These are phyloP conservation scores for Xanthorhoe spadicearia DNA, from an alignment of 2,888 invertebrate species.

Conservation along the genomic window DNA sequence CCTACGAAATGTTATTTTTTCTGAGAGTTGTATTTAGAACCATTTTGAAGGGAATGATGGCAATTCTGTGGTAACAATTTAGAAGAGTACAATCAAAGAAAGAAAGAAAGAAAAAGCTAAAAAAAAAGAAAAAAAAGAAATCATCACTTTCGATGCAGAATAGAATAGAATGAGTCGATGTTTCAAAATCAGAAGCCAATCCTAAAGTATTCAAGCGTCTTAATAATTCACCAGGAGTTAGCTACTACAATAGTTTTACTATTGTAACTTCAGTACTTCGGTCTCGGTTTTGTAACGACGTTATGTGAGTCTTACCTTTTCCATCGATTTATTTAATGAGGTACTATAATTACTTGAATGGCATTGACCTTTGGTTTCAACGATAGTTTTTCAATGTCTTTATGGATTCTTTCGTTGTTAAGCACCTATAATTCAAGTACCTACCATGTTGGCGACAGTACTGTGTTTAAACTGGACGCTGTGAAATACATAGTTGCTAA, in stretches of 20 bases:
- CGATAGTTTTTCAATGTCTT: conserved; percentile 12
- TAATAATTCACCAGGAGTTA: no score
- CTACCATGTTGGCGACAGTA: neutral
- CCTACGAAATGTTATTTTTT: conserved; percentile 4
- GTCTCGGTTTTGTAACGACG: neutral
- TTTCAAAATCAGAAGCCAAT: no score
- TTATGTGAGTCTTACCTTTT: conserved; percentile 11
- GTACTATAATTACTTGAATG: conserved; percentile 6
- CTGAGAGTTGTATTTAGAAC: conserved; percentile 4
- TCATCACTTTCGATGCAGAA: no score
- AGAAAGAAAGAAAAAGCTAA: no score
- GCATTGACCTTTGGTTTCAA: conserved; percentile 3
- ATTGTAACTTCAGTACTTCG: neutral
- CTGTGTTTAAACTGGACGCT: no score
- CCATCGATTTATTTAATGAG: conserved; percentile 17
- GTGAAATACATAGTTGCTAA: no score
- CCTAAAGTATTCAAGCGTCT: no score
- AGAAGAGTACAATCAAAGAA: neutral
- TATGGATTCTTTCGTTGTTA: neutral
- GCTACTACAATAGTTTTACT: no score
- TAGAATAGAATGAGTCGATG: no score
- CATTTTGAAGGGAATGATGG: neutral
- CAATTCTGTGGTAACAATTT: no score
- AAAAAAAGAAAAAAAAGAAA: no score
- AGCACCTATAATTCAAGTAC: neutral